phyloP scores from a whole-genome alignment of 2,113 vertebrate genomes.

The Caranx ignobilis region DNA sequence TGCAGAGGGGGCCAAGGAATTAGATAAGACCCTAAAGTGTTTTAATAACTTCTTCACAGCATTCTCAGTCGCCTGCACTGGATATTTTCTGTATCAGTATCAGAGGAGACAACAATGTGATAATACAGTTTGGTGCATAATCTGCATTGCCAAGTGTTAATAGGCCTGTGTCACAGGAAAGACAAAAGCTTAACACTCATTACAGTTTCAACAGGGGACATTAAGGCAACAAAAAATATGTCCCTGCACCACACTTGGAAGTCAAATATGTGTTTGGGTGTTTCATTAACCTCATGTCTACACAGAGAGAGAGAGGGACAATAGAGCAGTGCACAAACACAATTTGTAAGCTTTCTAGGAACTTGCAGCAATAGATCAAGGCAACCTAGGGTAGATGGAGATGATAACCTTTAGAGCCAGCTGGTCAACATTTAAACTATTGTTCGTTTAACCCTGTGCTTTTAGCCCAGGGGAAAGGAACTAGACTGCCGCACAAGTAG shows the following conservation, averaged over 20 bases:
- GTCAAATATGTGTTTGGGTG: slow-evolving; percentile 20
- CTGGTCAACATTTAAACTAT: slow-evolving; percentile 44
- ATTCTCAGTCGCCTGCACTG: background rate
- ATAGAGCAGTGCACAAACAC: slow-evolving; percentile 10
- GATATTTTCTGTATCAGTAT: background rate
- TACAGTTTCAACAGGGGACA: slow-evolving; percentile 26
- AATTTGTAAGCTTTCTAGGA: slow-evolving; percentile 52
- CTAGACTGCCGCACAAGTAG: background rate
- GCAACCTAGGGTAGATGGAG: background rate
- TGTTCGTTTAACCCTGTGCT: slow-evolving; percentile 15
- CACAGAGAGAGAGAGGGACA: background rate
- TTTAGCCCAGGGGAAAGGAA: background rate
- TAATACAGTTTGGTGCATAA: background rate
- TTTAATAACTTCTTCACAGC: background rate
- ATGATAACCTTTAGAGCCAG: slow-evolving; percentile 40
- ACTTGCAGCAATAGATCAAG: slow-evolving; percentile 23
- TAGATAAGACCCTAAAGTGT: background rate
- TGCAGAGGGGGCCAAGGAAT: background rate
- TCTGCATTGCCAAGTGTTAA: slow-evolving; percentile 12
- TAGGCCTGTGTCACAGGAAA: background rate
- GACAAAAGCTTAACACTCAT: background rate
- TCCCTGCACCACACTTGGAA: background rate
- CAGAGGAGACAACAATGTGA: background rate
- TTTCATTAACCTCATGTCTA: slow-evolving; percentile 38
- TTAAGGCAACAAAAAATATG: background rate